Evolutionary conservation across 1,140 invertebrate species (phyloP), one percentile per base, ranked within the genome.

Genomic region (Drosophila persimilis): DNA sequence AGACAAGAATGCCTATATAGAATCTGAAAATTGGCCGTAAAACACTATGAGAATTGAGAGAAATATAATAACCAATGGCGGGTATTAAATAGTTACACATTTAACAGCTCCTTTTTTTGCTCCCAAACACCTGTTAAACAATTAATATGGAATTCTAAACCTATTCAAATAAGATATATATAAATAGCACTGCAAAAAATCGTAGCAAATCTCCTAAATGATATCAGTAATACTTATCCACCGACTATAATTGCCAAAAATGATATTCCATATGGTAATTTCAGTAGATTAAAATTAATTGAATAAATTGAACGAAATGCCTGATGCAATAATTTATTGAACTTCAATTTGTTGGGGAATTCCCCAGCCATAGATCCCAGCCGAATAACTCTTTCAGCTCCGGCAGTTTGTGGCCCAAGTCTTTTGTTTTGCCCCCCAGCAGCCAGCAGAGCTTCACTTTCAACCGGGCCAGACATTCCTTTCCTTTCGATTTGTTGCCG

Each of bases 361-460:
- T 69, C 63, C 65, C 63, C 50, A 66, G 48, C 51, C 65, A 46
- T 67, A 31, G 26, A 31, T 0, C 6, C 66, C 35, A 51, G 43
- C 20, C 7, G 62, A 65, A 51, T 50, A 45, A 65, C 24, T 64
- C 45, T 64, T 35, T 24, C 31, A 53, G 35, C 65, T 41, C 35
- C 22, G 65, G 63, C 73, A 43, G 77, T 81, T 80, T 35, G 66
- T 45, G 73, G 77, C 69, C 50, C 48, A 81, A 81, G 78, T 80
- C 73, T 73, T 80, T 80, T 73, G 78, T 80, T 73, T 66, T 73
- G 66, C 71, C 75, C 78, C 57, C 57, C 76, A 51, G 47, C 39
- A n/a, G 22, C 9, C 45, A 57, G 17, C 45, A 57, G 17, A 75
- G 70, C 73, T 76, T 77, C 70, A 77, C 70, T 77, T 69, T 80